Percentiles rank a stretch among this genome's conserved stretches.
These are phyloP conservation scores for Tolmerus cingulatus DNA, from an alignment of 2,888 invertebrate genomes.

Conservation along the genomic window DNA sequence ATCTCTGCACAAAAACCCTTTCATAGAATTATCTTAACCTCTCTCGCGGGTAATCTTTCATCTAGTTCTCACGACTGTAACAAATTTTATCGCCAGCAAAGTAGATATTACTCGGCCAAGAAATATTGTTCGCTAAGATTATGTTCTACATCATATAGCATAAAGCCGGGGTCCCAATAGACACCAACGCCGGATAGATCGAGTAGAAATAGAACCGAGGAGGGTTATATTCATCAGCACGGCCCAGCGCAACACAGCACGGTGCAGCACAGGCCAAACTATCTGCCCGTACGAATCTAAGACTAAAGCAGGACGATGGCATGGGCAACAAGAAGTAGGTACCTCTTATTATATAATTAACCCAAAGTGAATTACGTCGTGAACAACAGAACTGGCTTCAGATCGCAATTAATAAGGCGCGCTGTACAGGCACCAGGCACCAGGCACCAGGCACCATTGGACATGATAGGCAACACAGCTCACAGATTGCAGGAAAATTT, in stretches of 20 bases:
- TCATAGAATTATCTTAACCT: slow-evolving; percentile 45
- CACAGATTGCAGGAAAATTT: slow-evolving; percentile 45
- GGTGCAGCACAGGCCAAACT: slow-evolving; percentile 30
- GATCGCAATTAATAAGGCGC: slow-evolving; percentile 49
- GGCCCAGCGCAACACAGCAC: neutral
- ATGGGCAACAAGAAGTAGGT: slow-evolving; percentile 42
- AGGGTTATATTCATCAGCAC: slow-evolving; percentile 24
- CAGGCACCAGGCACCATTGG: slow-evolving; percentile 34
- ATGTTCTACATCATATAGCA: slow-evolving; percentile 48
- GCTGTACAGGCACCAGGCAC: slow-evolving; percentile 40
- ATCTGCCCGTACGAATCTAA: neutral
- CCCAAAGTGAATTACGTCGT: slow-evolving; percentile 49
- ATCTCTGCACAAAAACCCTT: slow-evolving; percentile 47
- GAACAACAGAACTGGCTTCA: slow-evolving; percentile 49
- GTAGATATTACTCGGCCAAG: slow-evolving; percentile 48
- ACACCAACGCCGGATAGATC: neutral
- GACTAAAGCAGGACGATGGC: slow-evolving; percentile 42
- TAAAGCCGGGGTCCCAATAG: slow-evolving; percentile 36
- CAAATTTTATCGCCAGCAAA: slow-evolving; percentile 49
- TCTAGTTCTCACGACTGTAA: slow-evolving; percentile 49
- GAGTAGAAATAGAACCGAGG: slow-evolving; percentile 24
- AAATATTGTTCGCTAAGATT: slow-evolving; percentile 47
- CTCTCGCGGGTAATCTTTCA: slow-evolving; percentile 47
- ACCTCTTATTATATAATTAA: slow-evolving; percentile 49
- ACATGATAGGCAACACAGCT: slow-evolving; percentile 40